Percentiles rank a stretch among this genome's conserved stretches.
phyloP scores from a whole-genome alignment of 2,797 vertebrate species.

The Notolabrus celidotus region DNA sequence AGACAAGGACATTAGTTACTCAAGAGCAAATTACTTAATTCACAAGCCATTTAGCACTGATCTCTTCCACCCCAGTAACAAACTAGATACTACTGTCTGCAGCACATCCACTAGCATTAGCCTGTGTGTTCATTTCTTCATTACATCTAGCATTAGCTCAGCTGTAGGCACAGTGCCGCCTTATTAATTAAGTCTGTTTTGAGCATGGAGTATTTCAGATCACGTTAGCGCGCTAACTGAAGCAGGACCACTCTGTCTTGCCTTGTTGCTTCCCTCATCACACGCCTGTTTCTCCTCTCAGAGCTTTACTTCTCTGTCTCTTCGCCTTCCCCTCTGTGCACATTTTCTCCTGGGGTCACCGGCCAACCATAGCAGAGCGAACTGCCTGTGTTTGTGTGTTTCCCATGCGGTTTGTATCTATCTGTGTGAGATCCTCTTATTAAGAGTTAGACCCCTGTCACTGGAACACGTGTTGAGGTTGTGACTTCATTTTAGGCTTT shows the following conservation, averaged over 20 bases:
- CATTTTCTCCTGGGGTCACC: constrained; percentile 66
- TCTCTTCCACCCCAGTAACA: constrained; percentile 70
- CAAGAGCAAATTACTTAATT: constrained; percentile 79
- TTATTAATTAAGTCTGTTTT: constrained; percentile 74
- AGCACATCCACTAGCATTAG: constrained; percentile 58
- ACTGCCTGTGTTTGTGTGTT: constrained; percentile 36
- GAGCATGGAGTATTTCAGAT: constrained; percentile 59
- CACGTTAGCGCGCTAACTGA: constrained; percentile 59
- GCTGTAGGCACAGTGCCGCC: constrained; percentile 35
- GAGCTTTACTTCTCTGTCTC: constrained; percentile 45
- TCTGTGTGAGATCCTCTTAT: constrained; percentile 19
- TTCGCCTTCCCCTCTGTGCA: constrained; percentile 31
- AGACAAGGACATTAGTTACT: constrained; percentile 74
- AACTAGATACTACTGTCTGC: constrained; percentile 50
- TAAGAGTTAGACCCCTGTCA: constrained; percentile 29
- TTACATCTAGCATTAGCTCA: constrained; percentile 68
- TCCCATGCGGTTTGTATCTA: constrained; percentile 21
- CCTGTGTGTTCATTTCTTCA: constrained; percentile 49
- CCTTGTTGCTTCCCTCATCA: constrained; percentile 74
- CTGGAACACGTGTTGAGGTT: constrained; percentile 16
- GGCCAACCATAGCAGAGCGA: constrained; percentile 60
- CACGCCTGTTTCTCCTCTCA: constrained; percentile 59
- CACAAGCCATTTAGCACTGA: constrained; percentile 76
- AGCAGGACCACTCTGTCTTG: constrained; percentile 65
- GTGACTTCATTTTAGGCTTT: neutral